These are phyloP conservation scores for Danio choprae DNA, from an alignment of 2,797 vertebrate genomes.

Conservation along the genomic window DNA sequence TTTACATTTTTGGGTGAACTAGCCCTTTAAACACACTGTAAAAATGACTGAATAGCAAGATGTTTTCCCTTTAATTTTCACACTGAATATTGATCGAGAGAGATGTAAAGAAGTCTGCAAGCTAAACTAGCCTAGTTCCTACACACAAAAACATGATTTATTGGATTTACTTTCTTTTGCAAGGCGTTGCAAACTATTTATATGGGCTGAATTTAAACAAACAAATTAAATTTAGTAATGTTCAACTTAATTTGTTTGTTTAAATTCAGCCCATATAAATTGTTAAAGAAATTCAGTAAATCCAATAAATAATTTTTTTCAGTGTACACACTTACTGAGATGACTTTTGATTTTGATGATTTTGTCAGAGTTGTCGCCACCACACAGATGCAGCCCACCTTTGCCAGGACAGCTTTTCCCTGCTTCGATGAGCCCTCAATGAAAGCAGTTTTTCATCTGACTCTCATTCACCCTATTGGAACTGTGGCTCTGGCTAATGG, in stretches of 20 bases:
- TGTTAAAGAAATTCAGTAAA: too few relatives aligned
- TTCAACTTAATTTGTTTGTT: too few relatives aligned
- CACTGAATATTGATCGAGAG: background rate
- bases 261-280: too few relatives aligned
- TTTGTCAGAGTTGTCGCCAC: slow-evolving; percentile 86
- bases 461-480: slow-evolving; percentile 69
- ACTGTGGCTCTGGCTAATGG: slow-evolving; percentile 85
- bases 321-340: background rate
- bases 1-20: too few relatives aligned
- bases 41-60: too few relatives aligned
- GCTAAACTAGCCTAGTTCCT: background rate
- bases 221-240: too few relatives aligned
- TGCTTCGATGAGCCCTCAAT: slow-evolving; percentile 94
- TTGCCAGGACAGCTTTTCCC: slow-evolving; percentile 91
- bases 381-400: slow-evolving; percentile 90
- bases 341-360: background rate
- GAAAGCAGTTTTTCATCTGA: slow-evolving; percentile 88
- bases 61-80: background rate
- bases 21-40: too few relatives aligned
- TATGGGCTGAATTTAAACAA: too few relatives aligned
- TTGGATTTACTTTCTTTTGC: too few relatives aligned
- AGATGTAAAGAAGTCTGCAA: background rate
- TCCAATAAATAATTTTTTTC: too few relatives aligned
- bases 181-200: too few relatives aligned
- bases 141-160: background rate